phyloP scores from a whole-genome alignment of 2,888 invertebrate species.

The Lysandra bellargus region DNA sequence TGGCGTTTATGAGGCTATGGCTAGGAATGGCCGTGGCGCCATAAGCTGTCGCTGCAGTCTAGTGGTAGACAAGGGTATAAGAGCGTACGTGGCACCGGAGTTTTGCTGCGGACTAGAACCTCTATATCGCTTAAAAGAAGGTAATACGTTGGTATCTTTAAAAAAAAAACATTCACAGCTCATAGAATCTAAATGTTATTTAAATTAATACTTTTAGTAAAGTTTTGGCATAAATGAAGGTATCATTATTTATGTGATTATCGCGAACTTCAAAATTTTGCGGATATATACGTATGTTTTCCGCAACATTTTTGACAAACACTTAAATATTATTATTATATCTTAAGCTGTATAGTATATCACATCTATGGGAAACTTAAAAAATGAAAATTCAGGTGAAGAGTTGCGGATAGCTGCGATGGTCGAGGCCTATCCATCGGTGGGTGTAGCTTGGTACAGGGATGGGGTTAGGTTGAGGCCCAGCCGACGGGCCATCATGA shows the following conservation, averaged over 20 bases:
- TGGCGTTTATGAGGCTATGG: conserved; percentile 89
- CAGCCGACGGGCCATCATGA: conserved; percentile 87
- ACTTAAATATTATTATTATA: neutral
- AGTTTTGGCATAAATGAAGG: neutral
- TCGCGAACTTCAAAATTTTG: too few species aligned
- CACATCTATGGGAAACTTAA: neutral
- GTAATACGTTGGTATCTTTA: conserved; percentile 50
- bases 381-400: conserved; percentile 54
- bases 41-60: conserved; percentile 88
- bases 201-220: neutral
- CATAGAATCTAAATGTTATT: too few species aligned
- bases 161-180: neutral
- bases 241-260: neutral
- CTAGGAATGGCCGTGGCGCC: conserved; percentile 89
- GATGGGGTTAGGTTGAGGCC: conserved; percentile 87
- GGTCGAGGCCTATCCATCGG: conserved; percentile 85
- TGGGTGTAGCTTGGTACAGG: conserved; percentile 89
- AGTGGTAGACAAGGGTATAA: conserved; percentile 90
- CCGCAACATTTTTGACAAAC: neutral
- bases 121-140: conserved; percentile 81
- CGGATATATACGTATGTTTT: too few species aligned
- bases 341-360: too few species aligned
- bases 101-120: conserved; percentile 87
- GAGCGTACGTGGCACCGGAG: conserved; percentile 89
- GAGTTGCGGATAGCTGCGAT: conserved; percentile 79